These are phyloP conservation scores for Protodeltote pygarga DNA, from an alignment of 2,888 invertebrate species.

Conservation along the genomic window DNA sequence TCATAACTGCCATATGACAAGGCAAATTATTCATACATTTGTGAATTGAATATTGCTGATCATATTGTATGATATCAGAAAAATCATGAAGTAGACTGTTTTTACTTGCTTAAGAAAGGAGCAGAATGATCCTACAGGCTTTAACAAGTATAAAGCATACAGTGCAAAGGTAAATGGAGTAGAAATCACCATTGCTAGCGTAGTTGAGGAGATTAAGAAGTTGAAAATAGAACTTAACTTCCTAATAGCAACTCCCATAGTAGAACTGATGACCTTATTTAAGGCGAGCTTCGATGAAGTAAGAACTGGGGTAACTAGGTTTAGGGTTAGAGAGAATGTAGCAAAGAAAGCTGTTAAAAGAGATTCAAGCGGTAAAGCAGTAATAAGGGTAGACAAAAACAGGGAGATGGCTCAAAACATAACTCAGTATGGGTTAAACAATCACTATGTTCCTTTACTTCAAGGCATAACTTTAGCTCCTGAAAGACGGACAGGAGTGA, in stretches of 20 bases:
- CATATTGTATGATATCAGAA: no score
- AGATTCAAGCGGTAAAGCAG: no score
- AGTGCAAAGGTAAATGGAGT: background rate
- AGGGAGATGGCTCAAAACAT: constrained; percentile 40
- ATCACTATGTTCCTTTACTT: constrained; percentile 23
- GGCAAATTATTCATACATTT: no score
- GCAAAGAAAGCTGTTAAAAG: background rate
- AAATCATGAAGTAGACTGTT: no score
- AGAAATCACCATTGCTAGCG: background rate
- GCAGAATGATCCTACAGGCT: no score
- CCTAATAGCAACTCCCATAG: no score
- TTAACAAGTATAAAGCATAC: background rate
- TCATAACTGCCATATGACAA: no score
- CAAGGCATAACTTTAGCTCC: constrained; percentile 39
- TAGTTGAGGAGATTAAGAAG: background rate
- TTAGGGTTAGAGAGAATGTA: constrained; percentile 7
- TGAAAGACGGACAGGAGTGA: constrained; percentile 34
- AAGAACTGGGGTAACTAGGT: constrained; percentile 36
- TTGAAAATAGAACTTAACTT: constrained; percentile 6
- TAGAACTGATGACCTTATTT: constrained; percentile 30
- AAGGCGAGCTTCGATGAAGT: constrained; percentile 37
- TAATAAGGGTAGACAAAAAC: no score
- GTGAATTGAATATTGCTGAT: no score
- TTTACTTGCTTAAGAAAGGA: no score
- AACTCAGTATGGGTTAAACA: no score